Conservation (phyloP, 2,113 vertebrate species). For the Lamprologus lemairii region DNA sequence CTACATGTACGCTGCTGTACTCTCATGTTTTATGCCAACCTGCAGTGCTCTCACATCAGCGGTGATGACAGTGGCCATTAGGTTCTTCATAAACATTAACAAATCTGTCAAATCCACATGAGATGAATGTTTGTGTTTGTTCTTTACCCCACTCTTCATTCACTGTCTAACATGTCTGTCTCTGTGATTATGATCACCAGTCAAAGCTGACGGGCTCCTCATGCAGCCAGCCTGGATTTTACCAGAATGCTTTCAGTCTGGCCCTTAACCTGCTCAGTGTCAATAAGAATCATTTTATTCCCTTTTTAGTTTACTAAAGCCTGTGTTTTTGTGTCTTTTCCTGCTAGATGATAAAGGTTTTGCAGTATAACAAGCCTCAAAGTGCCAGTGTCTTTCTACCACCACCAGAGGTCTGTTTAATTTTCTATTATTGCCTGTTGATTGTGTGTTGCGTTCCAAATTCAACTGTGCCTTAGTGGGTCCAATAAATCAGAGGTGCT, state of each 20-base stretch:
- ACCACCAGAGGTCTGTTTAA: conserved; percentile 74
- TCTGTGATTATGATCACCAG: not conserved
- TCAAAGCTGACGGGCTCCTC: not conserved
- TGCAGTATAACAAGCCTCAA: conserved; percentile 77
- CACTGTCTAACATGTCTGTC: not conserved
- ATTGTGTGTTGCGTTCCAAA: conserved; percentile 41
- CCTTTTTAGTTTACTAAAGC: conserved; percentile 48
- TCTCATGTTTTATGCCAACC: not conserved
- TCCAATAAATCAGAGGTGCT: conserved; percentile 6
- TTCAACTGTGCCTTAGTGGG: conserved; percentile 11
- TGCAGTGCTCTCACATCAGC: not conserved
- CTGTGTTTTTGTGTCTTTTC: conserved; percentile 61
- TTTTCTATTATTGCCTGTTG: conserved; percentile 58
- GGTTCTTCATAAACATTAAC: not conserved
- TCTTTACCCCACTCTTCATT: not conserved
- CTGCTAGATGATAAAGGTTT: conserved; percentile 78
- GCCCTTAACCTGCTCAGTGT: not conserved
- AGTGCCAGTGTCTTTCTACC: conserved; percentile 73
- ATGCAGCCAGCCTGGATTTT: not conserved
- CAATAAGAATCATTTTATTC: not conserved
- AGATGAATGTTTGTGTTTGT: not conserved
- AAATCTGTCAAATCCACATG: not conserved
- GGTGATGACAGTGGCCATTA: not conserved
- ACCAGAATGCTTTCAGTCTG: not conserved
- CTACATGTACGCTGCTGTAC: not conserved